phyloP scores from a whole-genome alignment of 1,140 invertebrate species.

The Drosophila pallidifrons region DNA sequence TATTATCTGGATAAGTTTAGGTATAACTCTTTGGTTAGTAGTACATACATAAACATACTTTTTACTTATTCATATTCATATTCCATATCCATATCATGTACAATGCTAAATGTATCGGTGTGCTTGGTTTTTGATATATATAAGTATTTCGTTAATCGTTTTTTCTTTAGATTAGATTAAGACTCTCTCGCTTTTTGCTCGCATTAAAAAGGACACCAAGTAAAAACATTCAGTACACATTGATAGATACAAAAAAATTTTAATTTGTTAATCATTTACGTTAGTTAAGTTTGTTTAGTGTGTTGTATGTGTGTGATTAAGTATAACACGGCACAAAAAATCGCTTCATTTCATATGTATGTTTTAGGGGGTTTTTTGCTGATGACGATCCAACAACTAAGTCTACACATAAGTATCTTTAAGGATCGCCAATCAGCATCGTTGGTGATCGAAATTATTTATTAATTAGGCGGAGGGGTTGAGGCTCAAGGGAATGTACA shows the following conservation, averaged over 20 bases:
- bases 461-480: slow-evolving; percentile 13
- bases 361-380: slow-evolving; percentile 10
- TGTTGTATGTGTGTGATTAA: slow-evolving; percentile 15
- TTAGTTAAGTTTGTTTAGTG: slow-evolving; percentile 24
- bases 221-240: slow-evolving; percentile 76
- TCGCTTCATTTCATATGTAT: slow-evolving; percentile 20
- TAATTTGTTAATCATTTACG: slow-evolving; percentile 19
- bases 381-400: slow-evolving; percentile 5
- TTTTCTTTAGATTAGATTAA: slow-evolving; percentile 33
- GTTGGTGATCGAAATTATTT: slow-evolving; percentile 63
- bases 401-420: background rate
- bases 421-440: slow-evolving; percentile 46
- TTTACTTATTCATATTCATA: slow-evolving; percentile 25
- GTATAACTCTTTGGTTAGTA: slow-evolving; percentile 47
- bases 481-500: slow-evolving; percentile 35
- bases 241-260: slow-evolving; percentile 55
- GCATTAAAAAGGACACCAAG: slow-evolving; percentile 71
- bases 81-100: slow-evolving; percentile 36
- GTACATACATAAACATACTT: slow-evolving; percentile 28
- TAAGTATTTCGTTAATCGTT: slow-evolving; percentile 56
- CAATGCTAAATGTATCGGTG: slow-evolving; percentile 79
- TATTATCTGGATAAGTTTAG: slow-evolving; percentile 63
- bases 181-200: slow-evolving; percentile 27
- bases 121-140: slow-evolving; percentile 77
- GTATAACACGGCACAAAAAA: slow-evolving; percentile 18